Evolutionary conservation across 2,888 invertebrate genomes (phyloP), one percentile per base, ranked within the genome.

Genomic region (Caenorhabditis macrosperma): DNA sequence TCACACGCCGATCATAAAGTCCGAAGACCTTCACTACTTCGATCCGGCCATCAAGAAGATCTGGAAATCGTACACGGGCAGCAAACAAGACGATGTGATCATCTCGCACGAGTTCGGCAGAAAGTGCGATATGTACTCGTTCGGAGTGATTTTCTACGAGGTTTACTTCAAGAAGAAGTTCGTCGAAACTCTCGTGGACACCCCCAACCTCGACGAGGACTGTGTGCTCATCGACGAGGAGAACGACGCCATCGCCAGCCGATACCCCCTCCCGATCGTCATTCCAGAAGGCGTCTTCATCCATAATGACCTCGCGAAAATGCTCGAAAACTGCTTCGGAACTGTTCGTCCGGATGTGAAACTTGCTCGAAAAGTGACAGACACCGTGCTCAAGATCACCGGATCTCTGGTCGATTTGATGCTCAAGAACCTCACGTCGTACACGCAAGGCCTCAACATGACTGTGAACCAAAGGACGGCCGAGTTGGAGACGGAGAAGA

Each of bases 351-450:
- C 89, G 0, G 87, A 89, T 61, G 75, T 85, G 2, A 64, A 72
- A 48, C 82, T 87, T 69, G 86, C 82, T 2, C 67, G 89, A 30
- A 89, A 89, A 67, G 88, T 89, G 60, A 89, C 88, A 2, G 89
- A 90, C 54, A 85, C 87, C 7, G 87, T 88, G 0, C 78, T 89
- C 30, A 89, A 89, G 83, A 88, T 89, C 88, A 79, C 85, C n/a
- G 89, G 88, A 52, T 83, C 84, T 50, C 75, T 89, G 15, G 89
- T 90, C 2, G 89, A 89, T 74, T 86, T 88, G 59, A 88, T 89
- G 88, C 86, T 88, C 33, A 86, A 85, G 64, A 86, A 87, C 57
- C 77, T 87, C 81, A 86, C 87, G 46, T 35, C 77, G 26, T 90
- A 90, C 71, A 88, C 86, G n/a, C 78, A 74, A 46, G 86, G 88